phyloP scores from a whole-genome alignment of 1,140 invertebrate genomes.

The Hesperophylax magnus region DNA sequence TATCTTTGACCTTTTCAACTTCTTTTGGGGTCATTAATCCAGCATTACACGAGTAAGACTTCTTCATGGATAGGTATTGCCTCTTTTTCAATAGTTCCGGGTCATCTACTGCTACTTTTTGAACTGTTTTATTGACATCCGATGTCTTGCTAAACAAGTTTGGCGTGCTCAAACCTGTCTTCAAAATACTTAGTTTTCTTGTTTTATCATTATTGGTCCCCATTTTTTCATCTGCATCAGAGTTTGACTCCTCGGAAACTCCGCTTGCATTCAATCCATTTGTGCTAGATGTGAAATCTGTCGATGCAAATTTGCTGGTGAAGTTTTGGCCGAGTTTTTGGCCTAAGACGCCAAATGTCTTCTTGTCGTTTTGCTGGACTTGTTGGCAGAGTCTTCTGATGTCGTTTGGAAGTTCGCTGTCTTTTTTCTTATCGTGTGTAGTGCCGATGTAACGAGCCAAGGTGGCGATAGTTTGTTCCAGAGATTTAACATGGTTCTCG shows the following conservation, averaged over 20 bases:
- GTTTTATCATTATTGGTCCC: conserved; percentile 58
- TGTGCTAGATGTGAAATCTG: conserved; percentile 60
- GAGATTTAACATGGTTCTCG: conserved; percentile 63
- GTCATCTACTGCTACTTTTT: conserved; percentile 51
- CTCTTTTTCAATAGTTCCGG: conserved; percentile 59
- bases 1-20: conserved; percentile 16
- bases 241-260: conserved; percentile 50
- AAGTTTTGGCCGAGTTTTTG: conserved; percentile 65
- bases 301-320: conserved; percentile 62
- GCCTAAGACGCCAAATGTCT: conserved; percentile 48
- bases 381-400: conserved; percentile 65
- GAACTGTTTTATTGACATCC: conserved; percentile 61
- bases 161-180: conserved; percentile 65
- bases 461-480: conserved; percentile 66
- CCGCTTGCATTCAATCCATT: conserved; percentile 6
- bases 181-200: conserved; percentile 60
- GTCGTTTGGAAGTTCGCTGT: conserved; percentile 63
- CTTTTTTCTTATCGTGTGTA: conserved; percentile 60
- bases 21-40: conserved; percentile 62
- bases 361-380: conserved; percentile 60
- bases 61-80: conserved; percentile 67
- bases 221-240: conserved; percentile 59
- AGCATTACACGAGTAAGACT: conserved; percentile 68
- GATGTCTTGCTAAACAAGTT: conserved; percentile 65
- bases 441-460: conserved; percentile 64